Evolutionary conservation across 2,888 invertebrate species (phyloP), one percentile per base, ranked within the genome.

Genomic region (Amiota minor): DNA sequence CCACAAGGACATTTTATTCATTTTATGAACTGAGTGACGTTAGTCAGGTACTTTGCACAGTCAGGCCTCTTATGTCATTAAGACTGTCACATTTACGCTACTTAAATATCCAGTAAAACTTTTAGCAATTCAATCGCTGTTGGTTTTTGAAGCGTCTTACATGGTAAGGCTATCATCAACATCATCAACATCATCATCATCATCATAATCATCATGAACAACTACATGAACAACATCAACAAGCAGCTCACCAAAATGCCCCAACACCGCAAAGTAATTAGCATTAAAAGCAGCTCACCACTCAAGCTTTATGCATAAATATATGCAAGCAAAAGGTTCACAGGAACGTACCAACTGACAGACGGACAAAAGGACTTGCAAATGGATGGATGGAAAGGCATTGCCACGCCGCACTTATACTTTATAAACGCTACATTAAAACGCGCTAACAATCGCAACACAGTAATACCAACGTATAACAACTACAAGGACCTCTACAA

Each of bases 251-350:
- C 18, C n/a, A 59, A 59, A 59, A 59, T 23, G 67, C 67, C 18
- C 20, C 53, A 68, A 53, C 49, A 68, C 67, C 67, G 67, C 67
- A 68, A 68, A 68, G 67, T 68, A 68, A 68, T 68, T 68, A 68
- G 67, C 67, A 68, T 68, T 68, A 68, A 68, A 68, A 68, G 67
- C 67, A 46, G 67, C 67, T 68, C 53, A 16, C 67, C 50, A 68
- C 62, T 62, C 47, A 35, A 68, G 67, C 67, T 68, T 68, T 68
- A 23, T 62, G 62, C 62, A 45, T 68, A 68, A 50, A 68, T 68
- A 53, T 16, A 46, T 23, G 23, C 18, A 59, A 20, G 16, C 62
- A 45, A 62, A 35, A 23, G 12, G 59, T 18, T 16, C 16, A n/a
- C n/a, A 59, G 10, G 56, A 16, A 8, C 23, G 23, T 23, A 23